Conservation (phyloP, 2,888 invertebrate genomes). For the Petrophora chlorosata region DNA sequence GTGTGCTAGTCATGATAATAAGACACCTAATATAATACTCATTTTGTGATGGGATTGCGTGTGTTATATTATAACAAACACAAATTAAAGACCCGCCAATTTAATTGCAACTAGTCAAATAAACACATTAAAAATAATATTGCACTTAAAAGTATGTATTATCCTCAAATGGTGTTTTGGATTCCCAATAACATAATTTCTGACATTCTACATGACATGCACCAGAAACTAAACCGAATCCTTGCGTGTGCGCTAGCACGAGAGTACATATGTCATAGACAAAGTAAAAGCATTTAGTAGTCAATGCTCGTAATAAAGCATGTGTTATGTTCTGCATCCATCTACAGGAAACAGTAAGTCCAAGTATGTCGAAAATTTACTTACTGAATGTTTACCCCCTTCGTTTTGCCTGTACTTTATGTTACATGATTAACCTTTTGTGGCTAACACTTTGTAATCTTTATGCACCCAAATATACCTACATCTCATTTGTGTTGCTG, state of each 20-base stretch:
- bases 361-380: conserved; percentile 76
- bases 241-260: conserved; percentile 70
- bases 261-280: conserved; percentile 45
- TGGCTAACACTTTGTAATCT: conserved; percentile 73
- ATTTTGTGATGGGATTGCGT: no score
- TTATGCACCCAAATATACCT: conserved; percentile 62
- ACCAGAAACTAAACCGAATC: conserved; percentile 48
- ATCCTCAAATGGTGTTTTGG: background rate
- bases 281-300: conserved; percentile 59
- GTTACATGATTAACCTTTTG: conserved; percentile 72
- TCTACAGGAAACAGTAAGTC: conserved; percentile 92
- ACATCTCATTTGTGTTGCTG: conserved; percentile 54
- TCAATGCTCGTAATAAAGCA: conserved; percentile 76
- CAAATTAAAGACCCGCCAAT: no score
- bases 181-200: conserved; percentile 2
- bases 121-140: background rate
- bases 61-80: conserved; percentile 3
- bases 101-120: background rate
- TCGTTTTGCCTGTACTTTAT: conserved; percentile 68
- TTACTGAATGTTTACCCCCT: conserved; percentile 56
- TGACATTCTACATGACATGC: background rate
- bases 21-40: no score
- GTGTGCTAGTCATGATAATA: no score
- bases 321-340: conserved; percentile 83
- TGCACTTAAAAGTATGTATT: conserved; percentile 4